Evolutionary conservation across 1,140 invertebrate genomes (phyloP), one percentile per base, ranked within the genome.

Genomic region (Heliconius hermathena): DNA sequence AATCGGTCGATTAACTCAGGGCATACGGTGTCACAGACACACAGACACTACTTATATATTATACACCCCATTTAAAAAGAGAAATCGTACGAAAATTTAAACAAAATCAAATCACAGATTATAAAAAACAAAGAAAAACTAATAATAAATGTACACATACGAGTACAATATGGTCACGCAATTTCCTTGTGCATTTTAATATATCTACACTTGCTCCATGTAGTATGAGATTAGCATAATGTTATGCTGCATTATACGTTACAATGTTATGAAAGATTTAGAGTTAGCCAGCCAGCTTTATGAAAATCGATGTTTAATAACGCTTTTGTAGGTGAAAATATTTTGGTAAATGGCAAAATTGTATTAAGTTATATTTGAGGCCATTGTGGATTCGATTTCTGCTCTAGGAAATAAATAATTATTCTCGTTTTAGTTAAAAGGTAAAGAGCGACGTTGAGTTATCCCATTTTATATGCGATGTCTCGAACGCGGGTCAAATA

Each of bases 111-210:
- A 66, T 29, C 11, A 66, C 3, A 66, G 22, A 13, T 13, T 66
- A 26, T 26, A 29, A 66, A 4, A 66, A 66, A 26, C 0, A 66
- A 66, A 66, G 11, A 16, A 29, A 66, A 66, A 29, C 3, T 66
- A 29, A 66, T 66, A 66, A 29, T 66, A 66, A 26, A 29, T 11
- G 22, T 26, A 29, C n/a, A 60, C n/a, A n/a, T 13, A 33, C 3
- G 41, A 46, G 41, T 73, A 29, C 29, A 22, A 54, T 74, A 29
- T 46, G 49, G 73, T 26, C 73, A 74, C 73, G 73, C 73, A 29
- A 74, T 52, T n/a, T 36, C 33, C 73, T 54, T 74, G 41, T 74
- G 54, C 1, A 54, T 74, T 74, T 74, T 74, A 74, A 74, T 74
- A 52, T 74, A 52, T 73, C 29, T 66, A 8, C 60, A 29, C 26